Base-by-base conservation (phyloP, 2,888 invertebrate species). In the Acrobasis repandana region DNA sequence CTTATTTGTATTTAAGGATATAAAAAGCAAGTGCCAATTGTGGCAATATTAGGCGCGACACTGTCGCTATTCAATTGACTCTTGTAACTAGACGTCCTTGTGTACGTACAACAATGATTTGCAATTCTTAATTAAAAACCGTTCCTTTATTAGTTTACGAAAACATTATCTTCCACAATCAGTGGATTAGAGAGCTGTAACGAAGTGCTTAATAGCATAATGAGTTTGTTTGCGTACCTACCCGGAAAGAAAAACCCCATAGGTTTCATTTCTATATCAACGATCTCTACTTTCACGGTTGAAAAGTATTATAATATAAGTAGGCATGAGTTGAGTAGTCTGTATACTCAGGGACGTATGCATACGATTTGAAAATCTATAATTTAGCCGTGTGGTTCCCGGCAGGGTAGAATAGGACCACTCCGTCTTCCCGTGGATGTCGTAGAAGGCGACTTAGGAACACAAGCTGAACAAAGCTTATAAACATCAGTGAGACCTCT, bases 11-110 rank as follows among this genome's bases (percentile, higher is more conserved):
- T 8, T 28, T 28, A 28, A 8, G 28, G 8, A 28, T 28, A 9
- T 14, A n/a, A 51, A 33, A 51, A 14, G 51, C 51, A 34, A 38
- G 47, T 60, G 28, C 28, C 65, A 76, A 77, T 79, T 80, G 73
- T 71, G 61, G 67, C 67, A 61, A 69, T n/a, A n/a, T n/a, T n/a
- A n/a, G n/a, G 73, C 73, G 71, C 66, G 68, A 71, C 63, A 54
- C 64, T 70, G 75, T 70, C 75, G 65, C 71, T 64, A 51, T 59
- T 68, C 79, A 81, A 80, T 80, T 81, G 77, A 68, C 71, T 72
- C 62, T 60, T 60, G 59, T 52, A 33, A 47, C 50, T 51, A 14
- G 16, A 18, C 28, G 50, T 52, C 51, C 51, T 59, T 59, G 51
- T 36, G 18, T 43, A n/a, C 43, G 9, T 15, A 28, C 8, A 8